Conservation (phyloP, 2,888 invertebrate genomes). For the Oithona nana region DNA sequence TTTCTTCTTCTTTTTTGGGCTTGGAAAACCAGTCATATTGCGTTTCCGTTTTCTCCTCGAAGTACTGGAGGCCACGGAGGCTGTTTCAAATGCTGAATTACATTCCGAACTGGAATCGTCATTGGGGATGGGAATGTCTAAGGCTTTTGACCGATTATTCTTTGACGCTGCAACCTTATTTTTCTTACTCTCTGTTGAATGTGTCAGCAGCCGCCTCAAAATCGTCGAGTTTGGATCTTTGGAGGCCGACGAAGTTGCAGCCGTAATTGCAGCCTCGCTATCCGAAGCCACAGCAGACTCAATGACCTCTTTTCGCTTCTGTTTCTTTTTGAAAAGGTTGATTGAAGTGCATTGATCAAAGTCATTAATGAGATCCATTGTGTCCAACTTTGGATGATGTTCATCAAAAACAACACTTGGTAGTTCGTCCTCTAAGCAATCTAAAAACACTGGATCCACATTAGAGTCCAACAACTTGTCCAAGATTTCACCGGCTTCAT, state of each 20-base stretch:
- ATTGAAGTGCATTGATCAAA: neutral
- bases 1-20: neutral
- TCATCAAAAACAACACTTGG: constrained; percentile 9
- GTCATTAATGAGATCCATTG: neutral
- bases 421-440: constrained; percentile 15
- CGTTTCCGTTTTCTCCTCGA: neutral
- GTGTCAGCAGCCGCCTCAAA: neutral
- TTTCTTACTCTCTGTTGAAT: neutral
- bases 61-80: neutral
- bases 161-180: neutral
- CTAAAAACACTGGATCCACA: constrained; percentile 10
- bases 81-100: neutral
- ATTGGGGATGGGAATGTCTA: neutral
- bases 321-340: neutral
- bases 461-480: constrained; percentile 1
- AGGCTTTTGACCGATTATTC: neutral
- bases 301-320: neutral
- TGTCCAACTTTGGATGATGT: neutral
- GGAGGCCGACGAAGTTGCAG: no score
- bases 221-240: neutral
- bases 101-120: constrained; percentile 3
- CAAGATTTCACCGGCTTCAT: neutral
- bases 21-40: neutral
- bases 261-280: no score
- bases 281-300: neutral